Evolutionary conservation across 1,140 invertebrate genomes (phyloP), one percentile per base, ranked within the genome.

Genomic region (Pygmarrhopalites habei): DNA sequence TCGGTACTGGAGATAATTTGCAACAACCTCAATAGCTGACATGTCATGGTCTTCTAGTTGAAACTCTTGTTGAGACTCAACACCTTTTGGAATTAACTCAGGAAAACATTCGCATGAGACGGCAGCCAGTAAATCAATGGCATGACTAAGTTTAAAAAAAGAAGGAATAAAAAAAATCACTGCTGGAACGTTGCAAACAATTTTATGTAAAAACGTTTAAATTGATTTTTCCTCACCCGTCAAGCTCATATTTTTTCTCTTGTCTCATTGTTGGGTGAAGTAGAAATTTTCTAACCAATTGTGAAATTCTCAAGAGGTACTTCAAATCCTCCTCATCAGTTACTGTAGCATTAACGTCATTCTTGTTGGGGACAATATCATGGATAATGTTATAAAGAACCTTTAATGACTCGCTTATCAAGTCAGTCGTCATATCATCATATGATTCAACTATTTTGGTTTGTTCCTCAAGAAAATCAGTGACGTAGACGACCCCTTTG

Each of bases 331-430:
- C 83, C 72, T 87, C 67, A 63, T 72, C 80, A 62, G 79, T 79
- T 19, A 74, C 71, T 29, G 78, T 74, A 2, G 4, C 49, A 39
- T 60, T 49, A 2, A 59, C 23, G n/a, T 56, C 55, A 35, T 60
- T 29, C 28, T 75, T 73, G 15, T 78, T 74, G 64, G 81, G 78
- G 46, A 78, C 76, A 62, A 78, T 23, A 86, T 79, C n/a, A 83
- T 67, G 60, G 26, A 66, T 85, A 58, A 96, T 76, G 75, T 95
- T 96, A 74, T 95, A 97, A 61, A 95, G 79, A 15, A 87, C 84
- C 78, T 95, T 95, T 7, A 95, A 79, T 67, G 91, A 83, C 79
- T 96, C 92, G 76, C 84, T 88, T 26, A 82, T 77, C 43, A 93
- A 77, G 57, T 85, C 84, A 41, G 85, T 81, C 72, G 55, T 60